These are phyloP conservation scores for Diarsia dahlii DNA, from an alignment of 2,888 invertebrate species.

Conservation along the genomic window DNA sequence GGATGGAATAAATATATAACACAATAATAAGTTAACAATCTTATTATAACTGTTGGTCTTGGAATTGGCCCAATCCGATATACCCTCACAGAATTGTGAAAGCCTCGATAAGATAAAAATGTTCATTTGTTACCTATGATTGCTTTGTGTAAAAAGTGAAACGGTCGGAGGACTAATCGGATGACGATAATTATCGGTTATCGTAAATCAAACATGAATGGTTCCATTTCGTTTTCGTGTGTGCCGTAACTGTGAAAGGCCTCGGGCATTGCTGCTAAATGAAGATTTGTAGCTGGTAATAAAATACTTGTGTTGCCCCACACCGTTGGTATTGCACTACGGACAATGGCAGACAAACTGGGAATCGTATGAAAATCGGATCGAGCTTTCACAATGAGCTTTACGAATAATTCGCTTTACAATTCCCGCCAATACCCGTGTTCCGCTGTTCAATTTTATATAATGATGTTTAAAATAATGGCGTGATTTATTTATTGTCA, in stretches of 20 bases:
- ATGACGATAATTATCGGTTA: conserved; percentile 76
- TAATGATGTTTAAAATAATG: conserved; percentile 35
- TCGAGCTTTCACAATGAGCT: conserved; percentile 53
- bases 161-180: conserved; percentile 68
- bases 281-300: conserved; percentile 84
- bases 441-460: conserved; percentile 37
- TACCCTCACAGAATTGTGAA: conserved; percentile 41
- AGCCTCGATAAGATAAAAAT: conserved; percentile 40
- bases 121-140: conserved; percentile 50
- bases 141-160: conserved; percentile 66
- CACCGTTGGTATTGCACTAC: conserved; percentile 64
- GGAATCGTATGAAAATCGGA: conserved; percentile 64
- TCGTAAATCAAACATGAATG: conserved; percentile 83
- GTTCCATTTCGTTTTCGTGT: conserved; percentile 79
- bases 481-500: conserved; percentile 32
- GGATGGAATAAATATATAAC: too few species aligned
- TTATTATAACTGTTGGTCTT: too few species aligned
- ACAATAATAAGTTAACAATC: too few species aligned
- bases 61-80: conserved; percentile 52
- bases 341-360: conserved; percentile 67
- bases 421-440: conserved; percentile 41
- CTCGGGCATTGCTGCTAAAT: conserved; percentile 77
- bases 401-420: conserved; percentile 58
- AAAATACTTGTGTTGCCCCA: conserved; percentile 76
- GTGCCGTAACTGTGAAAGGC: conserved; percentile 75